Evolutionary conservation across 1,140 invertebrate species (phyloP).

Genomic region (Listronotus oregonensis): DNA sequence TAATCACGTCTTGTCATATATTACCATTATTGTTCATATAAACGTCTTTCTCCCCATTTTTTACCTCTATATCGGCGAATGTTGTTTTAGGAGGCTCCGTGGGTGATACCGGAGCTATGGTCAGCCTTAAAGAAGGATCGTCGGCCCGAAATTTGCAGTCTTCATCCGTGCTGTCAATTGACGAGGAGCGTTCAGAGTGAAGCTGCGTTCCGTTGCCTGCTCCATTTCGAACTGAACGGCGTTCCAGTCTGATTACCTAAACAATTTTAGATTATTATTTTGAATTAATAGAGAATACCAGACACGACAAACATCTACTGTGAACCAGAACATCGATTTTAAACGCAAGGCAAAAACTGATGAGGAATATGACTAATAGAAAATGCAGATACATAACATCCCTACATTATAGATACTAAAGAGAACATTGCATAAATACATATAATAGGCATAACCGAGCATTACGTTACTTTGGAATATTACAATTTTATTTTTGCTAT

Average conservation of each 20-base stretch:
- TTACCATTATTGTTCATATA: conserved; percentile 19
- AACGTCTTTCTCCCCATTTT: conserved; percentile 8
- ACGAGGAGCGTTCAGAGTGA: conserved; percentile 46
- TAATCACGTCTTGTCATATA: conserved; percentile 5
- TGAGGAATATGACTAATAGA: too few species aligned
- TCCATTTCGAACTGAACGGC: conserved; percentile 43
- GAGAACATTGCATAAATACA: too few species aligned
- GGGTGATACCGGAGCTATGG: conserved; percentile 47
- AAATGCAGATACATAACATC: too few species aligned
- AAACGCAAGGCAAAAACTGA: too few species aligned
- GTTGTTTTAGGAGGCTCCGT: conserved; percentile 40
- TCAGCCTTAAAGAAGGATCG: conserved; percentile 51
- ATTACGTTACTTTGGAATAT: too few species aligned
- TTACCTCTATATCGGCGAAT: conserved; percentile 38
- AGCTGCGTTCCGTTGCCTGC: conserved; percentile 35
- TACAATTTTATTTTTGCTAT: too few species aligned
- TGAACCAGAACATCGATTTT: too few species aligned
- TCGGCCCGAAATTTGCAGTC: conserved; percentile 50
- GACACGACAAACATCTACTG: too few species aligned
- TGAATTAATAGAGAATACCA: too few species aligned
- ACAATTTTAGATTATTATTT: conserved; percentile 4
- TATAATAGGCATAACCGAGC: too few species aligned
- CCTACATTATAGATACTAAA: too few species aligned
- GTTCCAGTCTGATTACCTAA: conserved; percentile 54
- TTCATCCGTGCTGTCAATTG: conserved; percentile 53